Conservation (phyloP, 2,888 invertebrate genomes). For the Eubasilissa splendida region DNA sequence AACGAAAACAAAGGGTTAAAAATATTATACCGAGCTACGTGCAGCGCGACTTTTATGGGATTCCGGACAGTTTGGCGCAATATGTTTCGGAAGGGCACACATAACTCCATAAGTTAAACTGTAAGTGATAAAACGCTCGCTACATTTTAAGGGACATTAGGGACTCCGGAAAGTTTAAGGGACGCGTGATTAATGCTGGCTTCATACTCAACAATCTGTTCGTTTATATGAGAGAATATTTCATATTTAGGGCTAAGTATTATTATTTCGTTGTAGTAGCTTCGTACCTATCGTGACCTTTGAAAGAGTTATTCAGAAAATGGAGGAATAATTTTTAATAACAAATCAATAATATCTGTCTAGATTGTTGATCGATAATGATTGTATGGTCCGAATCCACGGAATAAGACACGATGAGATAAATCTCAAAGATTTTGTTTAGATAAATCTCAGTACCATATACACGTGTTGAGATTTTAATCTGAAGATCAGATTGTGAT, state of each 20-base stretch:
- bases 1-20: constrained; percentile 42
- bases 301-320: too few relatives aligned
- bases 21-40: constrained; percentile 39
- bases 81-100: constrained; percentile 39
- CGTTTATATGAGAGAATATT: constrained; percentile 14
- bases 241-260: background rate
- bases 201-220: constrained; percentile 2
- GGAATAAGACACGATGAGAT: too few relatives aligned
- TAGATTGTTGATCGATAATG: too few relatives aligned
- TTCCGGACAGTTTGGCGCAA: constrained; percentile 44
- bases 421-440: too few relatives aligned
- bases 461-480: too few relatives aligned
- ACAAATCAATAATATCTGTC: too few relatives aligned
- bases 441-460: too few relatives aligned
- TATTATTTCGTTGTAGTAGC: too few relatives aligned
- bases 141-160: constrained; percentile 40
- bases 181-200: constrained; percentile 34
- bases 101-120: constrained; percentile 31
- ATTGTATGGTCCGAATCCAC: too few relatives aligned
- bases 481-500: too few relatives aligned
- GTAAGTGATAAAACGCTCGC: constrained; percentile 38
- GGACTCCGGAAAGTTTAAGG: constrained; percentile 17
- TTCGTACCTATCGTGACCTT: too few relatives aligned
- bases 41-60: constrained; percentile 46
- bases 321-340: too few relatives aligned